phyloP scores from a whole-genome alignment of 2,888 invertebrate genomes.

The Brachylomia viminalis region DNA sequence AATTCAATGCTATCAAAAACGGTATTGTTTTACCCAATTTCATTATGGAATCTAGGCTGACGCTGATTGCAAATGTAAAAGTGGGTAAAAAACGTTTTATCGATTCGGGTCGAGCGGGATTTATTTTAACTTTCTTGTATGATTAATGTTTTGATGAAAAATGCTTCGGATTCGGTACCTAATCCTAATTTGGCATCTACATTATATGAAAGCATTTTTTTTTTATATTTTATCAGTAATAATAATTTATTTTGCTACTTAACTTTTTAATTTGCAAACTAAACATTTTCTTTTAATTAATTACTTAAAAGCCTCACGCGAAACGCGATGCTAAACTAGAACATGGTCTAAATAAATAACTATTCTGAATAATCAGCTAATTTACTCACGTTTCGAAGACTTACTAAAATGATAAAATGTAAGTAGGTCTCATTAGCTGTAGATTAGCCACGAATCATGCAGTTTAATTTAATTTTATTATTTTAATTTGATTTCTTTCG shows the following conservation, averaged over 20 bases:
- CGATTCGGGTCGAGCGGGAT: constrained; percentile 28
- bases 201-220: not conserved
- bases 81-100: constrained; percentile 36
- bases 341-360: constrained; percentile 39
- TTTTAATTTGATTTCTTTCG: constrained; percentile 19
- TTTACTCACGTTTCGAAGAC: constrained; percentile 29
- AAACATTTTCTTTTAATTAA: constrained; percentile 7
- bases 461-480: constrained; percentile 9
- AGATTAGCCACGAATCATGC: constrained; percentile 23
- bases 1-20: constrained; percentile 53
- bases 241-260: not conserved
- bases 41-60: constrained; percentile 67
- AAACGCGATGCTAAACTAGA: constrained; percentile 14
- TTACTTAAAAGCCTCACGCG: constrained; percentile 22
- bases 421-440: constrained; percentile 52
- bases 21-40: constrained; percentile 68
- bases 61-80: constrained; percentile 55
- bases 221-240: too few relatives aligned
- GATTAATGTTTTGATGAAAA: constrained; percentile 8
- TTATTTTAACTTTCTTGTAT: constrained; percentile 22
- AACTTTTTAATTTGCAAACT: constrained; percentile 1
- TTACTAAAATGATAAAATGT: constrained; percentile 36
- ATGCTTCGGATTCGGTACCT: not conserved
- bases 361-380: constrained; percentile 23
- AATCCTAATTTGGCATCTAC: not conserved